Evolutionary conservation across 2,888 invertebrate genomes (phyloP), one percentile per base, ranked within the genome.

Genomic region (Chrysodeixis includens): DNA sequence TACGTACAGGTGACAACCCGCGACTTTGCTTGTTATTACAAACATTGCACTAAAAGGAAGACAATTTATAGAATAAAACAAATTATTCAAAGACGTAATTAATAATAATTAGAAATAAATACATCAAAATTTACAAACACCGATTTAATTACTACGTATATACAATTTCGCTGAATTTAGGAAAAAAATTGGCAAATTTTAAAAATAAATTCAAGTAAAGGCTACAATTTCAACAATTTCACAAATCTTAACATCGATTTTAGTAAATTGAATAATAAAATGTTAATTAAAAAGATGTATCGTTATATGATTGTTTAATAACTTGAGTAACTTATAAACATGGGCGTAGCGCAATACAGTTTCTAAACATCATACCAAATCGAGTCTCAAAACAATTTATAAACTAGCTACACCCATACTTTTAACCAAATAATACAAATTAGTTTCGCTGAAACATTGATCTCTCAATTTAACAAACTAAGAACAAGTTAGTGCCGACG

Each of bases 31-130:
- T 60, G 16, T 18, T 49, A 40, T 59, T 58, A 62, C 52, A 58
- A 51, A 77, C 40, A 70, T 76, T 78, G 70, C 66, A 74, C 71
- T 32, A 55, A 62, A 78, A 62, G 66, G 71, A 76, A 78, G 78
- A 78, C 62, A 9, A 61, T 58, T 73, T 71, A 40, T 76, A 57
- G 1, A 32, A 59, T 20, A 63, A 20, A 59, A 64, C 8, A 56
- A 56, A 57, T 46, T 52, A 57, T n/a, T 40, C n/a, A 26, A 16
- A 51, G n/a, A n/a, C n/a, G 12, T 26, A 20, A 9, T 49, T 49
- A 30, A 22, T 10, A 9, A 16, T 59, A n/a, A 54, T 12, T n/a
- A n/a, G n/a, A 61, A 60, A 73, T 67, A 73, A 73, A 62, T 60
- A 32, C 55, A 64, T 35, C 63, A 51, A 77, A 68, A 64, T 74